Conservation (phyloP, 1,140 invertebrate genomes). For the Polypedilum vanderplanki region DNA sequence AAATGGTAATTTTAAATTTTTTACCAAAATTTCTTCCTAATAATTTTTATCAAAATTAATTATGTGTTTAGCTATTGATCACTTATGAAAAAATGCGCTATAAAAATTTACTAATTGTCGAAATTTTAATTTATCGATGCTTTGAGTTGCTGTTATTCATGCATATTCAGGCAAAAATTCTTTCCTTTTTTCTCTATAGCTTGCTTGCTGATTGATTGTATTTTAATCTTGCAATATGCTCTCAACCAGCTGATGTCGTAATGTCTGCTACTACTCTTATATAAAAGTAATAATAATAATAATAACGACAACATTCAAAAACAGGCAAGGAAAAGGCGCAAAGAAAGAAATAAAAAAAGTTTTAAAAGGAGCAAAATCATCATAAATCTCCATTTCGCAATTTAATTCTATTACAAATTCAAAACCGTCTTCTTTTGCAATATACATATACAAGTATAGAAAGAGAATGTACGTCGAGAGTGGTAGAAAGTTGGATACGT, state of each 20-base stretch:
- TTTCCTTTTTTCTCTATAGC: neutral
- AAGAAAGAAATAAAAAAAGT: neutral
- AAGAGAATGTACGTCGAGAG: neutral
- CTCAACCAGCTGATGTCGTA: neutral
- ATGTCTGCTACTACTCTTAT: neutral
- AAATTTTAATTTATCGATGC: neutral
- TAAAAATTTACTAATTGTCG: too few relatives aligned
- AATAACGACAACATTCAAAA: neutral
- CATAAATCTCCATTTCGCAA: conserved; percentile 24
- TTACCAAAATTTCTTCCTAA: too few relatives aligned
- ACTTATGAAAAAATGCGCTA: too few relatives aligned
- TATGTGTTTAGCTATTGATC: too few relatives aligned
- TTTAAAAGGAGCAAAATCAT: neutral
- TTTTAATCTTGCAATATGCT: neutral
- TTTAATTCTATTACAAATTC: conserved; percentile 20
- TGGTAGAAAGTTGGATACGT: neutral
- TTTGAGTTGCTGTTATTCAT: too few relatives aligned
- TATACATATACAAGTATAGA: too few relatives aligned
- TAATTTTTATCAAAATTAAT: too few relatives aligned
- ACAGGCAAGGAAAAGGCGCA: neutral
- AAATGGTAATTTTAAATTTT: too few relatives aligned
- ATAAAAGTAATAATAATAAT: neutral
- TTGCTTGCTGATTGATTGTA: conserved; percentile 20
- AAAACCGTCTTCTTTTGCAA: neutral
- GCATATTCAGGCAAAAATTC: too few relatives aligned